These are phyloP conservation scores for Chloebia gouldiae DNA, from an alignment of 2,113 vertebrate genomes.

Conservation along the genomic window DNA sequence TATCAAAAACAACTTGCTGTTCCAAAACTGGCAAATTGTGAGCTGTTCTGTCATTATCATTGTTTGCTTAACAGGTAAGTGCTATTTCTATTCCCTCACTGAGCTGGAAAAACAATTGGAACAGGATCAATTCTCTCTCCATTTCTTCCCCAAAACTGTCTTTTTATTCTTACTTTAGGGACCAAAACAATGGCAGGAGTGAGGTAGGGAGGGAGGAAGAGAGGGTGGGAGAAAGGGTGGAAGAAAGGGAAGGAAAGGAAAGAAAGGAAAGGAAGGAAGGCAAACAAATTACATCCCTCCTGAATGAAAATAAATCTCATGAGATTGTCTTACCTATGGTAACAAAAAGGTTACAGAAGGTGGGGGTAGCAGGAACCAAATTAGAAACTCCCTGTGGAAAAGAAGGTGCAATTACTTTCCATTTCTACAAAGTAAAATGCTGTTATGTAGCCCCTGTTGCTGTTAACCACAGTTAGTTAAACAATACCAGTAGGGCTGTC, in stretches of 20 bases:
- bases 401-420: not conserved
- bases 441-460: not conserved
- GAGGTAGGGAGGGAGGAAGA: rapidly evolving
- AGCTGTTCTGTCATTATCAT: not conserved
- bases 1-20: not conserved
- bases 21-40: not conserved
- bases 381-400: not conserved
- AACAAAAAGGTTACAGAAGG: not conserved
- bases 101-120: not conserved
- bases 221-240: no score
- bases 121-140: not conserved
- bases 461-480: not conserved
- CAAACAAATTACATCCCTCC: not conserved
- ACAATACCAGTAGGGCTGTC: not conserved
- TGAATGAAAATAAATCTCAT: not conserved
- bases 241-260: no score
- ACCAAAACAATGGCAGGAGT: not conserved
- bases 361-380: not conserved
- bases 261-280: not conserved
- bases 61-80: not conserved
- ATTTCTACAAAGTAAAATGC: not conserved
- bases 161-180: not conserved
- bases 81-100: not conserved
- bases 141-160: not conserved
- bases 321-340: not conserved